phyloP scores from a whole-genome alignment of 2,797 vertebrate species.

The Pangasius larnaudii region DNA sequence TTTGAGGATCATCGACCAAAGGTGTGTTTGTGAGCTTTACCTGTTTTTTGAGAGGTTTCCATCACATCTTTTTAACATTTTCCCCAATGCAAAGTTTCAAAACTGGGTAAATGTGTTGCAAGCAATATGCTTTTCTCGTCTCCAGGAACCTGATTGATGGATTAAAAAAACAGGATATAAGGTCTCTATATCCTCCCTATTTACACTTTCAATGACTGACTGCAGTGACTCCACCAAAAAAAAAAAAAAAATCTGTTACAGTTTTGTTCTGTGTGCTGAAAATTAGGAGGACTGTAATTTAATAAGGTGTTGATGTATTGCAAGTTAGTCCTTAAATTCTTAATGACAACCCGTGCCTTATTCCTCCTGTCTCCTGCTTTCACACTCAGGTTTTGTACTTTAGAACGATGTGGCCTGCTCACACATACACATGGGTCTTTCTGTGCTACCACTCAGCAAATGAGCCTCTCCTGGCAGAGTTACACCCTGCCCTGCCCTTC shows the following conservation, averaged over 20 bases:
- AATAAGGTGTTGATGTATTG: constrained; percentile 27
- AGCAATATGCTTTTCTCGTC: background rate
- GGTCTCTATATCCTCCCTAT: background rate
- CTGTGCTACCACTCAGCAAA: constrained; percentile 50
- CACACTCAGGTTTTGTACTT: constrained; percentile 50
- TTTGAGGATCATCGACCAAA: constrained; percentile 55
- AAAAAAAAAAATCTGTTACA: background rate
- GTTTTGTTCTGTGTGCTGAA: constrained; percentile 3
- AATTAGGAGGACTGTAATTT: constrained; percentile 20
- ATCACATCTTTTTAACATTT: constrained; percentile 16
- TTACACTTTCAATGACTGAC: background rate
- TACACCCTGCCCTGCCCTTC: constrained; percentile 55
- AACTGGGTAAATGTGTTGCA: background rate
- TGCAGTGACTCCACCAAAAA: background rate
- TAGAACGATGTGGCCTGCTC: constrained; percentile 38
- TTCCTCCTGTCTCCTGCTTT: constrained; percentile 35
- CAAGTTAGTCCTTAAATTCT: constrained; percentile 26
- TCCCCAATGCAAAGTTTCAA: constrained; percentile 13
- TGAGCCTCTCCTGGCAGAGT: constrained; percentile 55
- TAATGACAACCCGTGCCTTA: constrained; percentile 44
- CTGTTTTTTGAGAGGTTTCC: constrained; percentile 31
- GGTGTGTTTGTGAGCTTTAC: constrained; percentile 40
- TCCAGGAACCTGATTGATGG: background rate
- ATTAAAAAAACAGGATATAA: background rate
- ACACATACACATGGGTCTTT: constrained; percentile 43